Evolutionary conservation across 2,797 vertebrate genomes (phyloP).

Genomic region (Diceros bicornis): DNA sequence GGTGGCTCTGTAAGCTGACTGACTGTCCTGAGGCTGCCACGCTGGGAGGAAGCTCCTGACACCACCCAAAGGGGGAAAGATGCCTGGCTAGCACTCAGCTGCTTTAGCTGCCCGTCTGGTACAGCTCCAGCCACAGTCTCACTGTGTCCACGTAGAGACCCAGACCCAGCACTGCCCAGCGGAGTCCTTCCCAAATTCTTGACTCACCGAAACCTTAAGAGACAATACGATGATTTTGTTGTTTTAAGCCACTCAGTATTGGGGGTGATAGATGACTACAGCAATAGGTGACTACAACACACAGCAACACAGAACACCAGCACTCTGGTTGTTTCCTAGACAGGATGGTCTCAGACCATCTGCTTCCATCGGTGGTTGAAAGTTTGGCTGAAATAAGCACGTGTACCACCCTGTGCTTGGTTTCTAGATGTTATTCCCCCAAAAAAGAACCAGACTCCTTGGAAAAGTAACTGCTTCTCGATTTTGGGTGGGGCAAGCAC

Average conservation of each 20-base stretch:
- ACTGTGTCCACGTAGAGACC: neutral
- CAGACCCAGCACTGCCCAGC: neutral
- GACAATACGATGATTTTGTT: neutral
- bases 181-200: neutral
- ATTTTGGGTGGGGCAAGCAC: neutral
- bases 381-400: neutral
- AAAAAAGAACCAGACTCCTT: neutral
- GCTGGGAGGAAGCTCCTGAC: neutral
- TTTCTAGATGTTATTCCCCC: neutral
- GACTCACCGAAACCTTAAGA: neutral
- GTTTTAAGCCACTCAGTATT: neutral
- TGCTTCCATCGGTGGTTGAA: neutral
- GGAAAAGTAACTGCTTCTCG: neutral
- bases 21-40: neutral
- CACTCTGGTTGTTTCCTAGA: accelerated
- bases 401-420: neutral
- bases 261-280: neutral
- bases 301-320: neutral
- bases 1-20: accelerated
- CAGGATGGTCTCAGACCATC: neutral
- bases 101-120: neutral
- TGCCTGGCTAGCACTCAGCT: accelerated
- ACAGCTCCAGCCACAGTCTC: accelerated
- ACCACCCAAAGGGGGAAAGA: accelerated
- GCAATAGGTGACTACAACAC: neutral